A percentile compares a stretch with the other conserved stretches of the same genome.
phyloP scores from a whole-genome alignment of 2,113 vertebrate genomes.

The Leptobrachium leishanense region DNA sequence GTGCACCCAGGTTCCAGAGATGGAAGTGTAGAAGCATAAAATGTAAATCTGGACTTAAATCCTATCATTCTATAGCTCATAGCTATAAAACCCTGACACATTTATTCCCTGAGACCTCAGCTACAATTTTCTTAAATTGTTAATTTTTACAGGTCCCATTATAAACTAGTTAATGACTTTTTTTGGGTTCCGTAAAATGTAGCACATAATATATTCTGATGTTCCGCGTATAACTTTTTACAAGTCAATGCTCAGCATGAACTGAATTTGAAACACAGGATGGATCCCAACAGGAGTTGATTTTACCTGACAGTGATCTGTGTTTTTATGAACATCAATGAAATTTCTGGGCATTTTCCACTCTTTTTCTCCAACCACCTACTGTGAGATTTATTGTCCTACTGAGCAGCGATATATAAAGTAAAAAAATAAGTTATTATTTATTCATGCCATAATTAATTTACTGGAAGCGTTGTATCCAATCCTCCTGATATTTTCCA shows the following conservation, averaged over 20 bases:
- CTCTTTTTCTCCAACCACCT: slow-evolving; percentile 33
- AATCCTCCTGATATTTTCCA: slow-evolving; percentile 13
- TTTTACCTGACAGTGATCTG: slow-evolving; percentile 45
- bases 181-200: not conserved
- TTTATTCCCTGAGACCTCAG: no score
- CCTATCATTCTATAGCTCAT: no score
- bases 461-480: slow-evolving; percentile 8
- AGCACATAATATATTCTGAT: slow-evolving; percentile 13
- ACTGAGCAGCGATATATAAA: slow-evolving; percentile 22
- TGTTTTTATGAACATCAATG: slow-evolving; percentile 36
- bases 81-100: no score
- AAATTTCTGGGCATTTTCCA: slow-evolving; percentile 19
- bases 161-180: not conserved
- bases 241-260: slow-evolving; percentile 18
- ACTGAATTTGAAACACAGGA: slow-evolving; percentile 39
- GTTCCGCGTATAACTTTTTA: slow-evolving; percentile 22
- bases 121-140: no score
- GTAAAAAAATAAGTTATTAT: slow-evolving; percentile 29
- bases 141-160: not conserved
- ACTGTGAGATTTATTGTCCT: slow-evolving; percentile 48
- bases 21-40: no score
- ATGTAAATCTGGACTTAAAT: no score
- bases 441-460: slow-evolving; percentile 40
- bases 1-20: no score
- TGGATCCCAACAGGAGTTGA: slow-evolving; percentile 32